A percentile compares a stretch with the other conserved stretches of the same genome.
phyloP scores from a whole-genome alignment of 2,888 invertebrate genomes.

The Xestia ashworthii region DNA sequence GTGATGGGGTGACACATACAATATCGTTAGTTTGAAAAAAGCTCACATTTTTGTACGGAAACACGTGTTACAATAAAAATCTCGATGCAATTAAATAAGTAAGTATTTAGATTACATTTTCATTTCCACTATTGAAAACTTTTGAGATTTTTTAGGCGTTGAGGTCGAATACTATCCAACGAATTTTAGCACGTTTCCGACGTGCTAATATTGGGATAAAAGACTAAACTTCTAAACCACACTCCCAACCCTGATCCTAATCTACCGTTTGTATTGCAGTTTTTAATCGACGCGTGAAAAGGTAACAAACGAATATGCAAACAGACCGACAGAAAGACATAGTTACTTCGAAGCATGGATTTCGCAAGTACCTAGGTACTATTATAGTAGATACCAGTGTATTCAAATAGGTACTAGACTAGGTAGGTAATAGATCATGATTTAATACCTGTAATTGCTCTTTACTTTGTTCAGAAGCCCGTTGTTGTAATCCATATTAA shows the following conservation, averaged over 20 bases:
- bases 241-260: too few relatives aligned
- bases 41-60: background rate
- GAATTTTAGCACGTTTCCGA: too few relatives aligned
- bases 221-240: too few relatives aligned
- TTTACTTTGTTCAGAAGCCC: background rate
- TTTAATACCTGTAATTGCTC: background rate
- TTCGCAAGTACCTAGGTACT: background rate
- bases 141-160: background rate
- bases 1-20: slow-evolving; percentile 4
- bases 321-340: background rate
- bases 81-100: background rate
- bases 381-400: background rate
- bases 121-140: background rate
- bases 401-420: too few relatives aligned
- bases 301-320: background rate
- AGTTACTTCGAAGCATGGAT: background rate
- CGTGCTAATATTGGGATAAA: too few relatives aligned
- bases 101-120: background rate
- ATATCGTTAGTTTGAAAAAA: slow-evolving; percentile 3
- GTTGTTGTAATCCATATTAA: slow-evolving; percentile 3
- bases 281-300: background rate
- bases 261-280: background rate
- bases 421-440: too few relatives aligned
- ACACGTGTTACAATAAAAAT: background rate
- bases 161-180: background rate